A percentile compares a stretch with the other conserved stretches of the same genome.
These are phyloP conservation scores for Trichonephila clavipes DNA, from an alignment of 1,140 invertebrate genomes.

Conservation along the genomic window DNA sequence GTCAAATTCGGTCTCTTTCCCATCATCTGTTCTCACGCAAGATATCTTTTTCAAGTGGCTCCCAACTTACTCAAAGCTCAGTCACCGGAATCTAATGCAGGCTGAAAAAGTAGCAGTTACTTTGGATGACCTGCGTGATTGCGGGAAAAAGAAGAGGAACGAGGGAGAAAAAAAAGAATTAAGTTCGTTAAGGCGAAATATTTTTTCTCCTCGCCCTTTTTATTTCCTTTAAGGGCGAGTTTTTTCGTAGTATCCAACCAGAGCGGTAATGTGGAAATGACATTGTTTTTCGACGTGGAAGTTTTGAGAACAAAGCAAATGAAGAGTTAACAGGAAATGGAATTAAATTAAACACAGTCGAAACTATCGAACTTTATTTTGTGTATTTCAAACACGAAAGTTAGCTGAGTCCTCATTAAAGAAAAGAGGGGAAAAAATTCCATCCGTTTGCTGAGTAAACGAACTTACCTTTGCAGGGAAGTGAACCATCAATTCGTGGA, in stretches of 20 bases:
- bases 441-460: constrained; percentile 34
- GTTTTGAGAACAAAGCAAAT: constrained; percentile 50
- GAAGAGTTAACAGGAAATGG: constrained; percentile 69
- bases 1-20: background rate
- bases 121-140: constrained; percentile 58
- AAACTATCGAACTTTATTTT: constrained; percentile 68
- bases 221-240: constrained; percentile 12
- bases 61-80: constrained; percentile 30
- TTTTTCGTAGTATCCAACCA: constrained; percentile 45
- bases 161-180: background rate
- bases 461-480: constrained; percentile 28
- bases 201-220: constrained; percentile 27
- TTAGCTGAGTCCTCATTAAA: constrained; percentile 35
- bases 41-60: constrained; percentile 13
- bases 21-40: background rate
- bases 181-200: constrained; percentile 55
- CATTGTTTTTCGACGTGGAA: constrained; percentile 56
- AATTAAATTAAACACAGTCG: constrained; percentile 67
- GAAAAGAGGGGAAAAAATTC: constrained; percentile 39
- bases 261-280: constrained; percentile 67
- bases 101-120: constrained; percentile 46
- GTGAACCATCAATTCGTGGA: constrained; percentile 31
- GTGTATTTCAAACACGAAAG: constrained; percentile 59
- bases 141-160: background rate
- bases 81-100: constrained; percentile 47